phyloP scores from a whole-genome alignment of 2,113 vertebrate species.

The Chaetorhynchus papuensis region DNA sequence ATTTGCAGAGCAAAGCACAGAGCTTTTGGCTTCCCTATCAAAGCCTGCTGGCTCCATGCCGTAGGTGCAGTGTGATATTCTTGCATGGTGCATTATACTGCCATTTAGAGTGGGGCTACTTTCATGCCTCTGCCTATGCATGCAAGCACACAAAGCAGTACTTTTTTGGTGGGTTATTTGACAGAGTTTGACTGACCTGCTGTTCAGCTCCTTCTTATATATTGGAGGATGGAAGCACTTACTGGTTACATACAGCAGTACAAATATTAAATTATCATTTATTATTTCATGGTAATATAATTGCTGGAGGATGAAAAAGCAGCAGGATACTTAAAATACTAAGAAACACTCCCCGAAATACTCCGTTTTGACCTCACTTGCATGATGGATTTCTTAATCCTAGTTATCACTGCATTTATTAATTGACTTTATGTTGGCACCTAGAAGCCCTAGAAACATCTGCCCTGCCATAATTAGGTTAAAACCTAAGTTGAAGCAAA shows the following conservation, averaged over 20 bases:
- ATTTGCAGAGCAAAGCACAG: neutral
- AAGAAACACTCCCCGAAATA: neutral
- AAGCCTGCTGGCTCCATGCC: neutral
- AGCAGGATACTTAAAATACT: neutral
- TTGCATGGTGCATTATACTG: neutral
- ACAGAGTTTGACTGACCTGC: neutral
- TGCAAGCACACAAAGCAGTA: neutral
- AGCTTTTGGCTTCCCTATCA: neutral
- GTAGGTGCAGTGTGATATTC: neutral
- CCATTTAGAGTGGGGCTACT: neutral
- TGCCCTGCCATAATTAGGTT: neutral
- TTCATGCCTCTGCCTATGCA: neutral
- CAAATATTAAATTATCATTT: neutral
- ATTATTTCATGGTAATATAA: neutral
- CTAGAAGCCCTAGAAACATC: neutral
- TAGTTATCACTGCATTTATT: neutral
- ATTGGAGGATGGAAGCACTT: neutral
- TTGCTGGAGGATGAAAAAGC: neutral
- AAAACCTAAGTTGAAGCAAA: neutral
- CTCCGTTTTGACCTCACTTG: neutral
- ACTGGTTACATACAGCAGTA: neutral
- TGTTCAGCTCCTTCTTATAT: neutral
- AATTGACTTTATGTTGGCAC: neutral
- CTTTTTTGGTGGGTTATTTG: neutral
- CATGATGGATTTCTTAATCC: neutral